Conservation (phyloP, 2,888 invertebrate species). For the Eretmocerus hayati region DNA sequence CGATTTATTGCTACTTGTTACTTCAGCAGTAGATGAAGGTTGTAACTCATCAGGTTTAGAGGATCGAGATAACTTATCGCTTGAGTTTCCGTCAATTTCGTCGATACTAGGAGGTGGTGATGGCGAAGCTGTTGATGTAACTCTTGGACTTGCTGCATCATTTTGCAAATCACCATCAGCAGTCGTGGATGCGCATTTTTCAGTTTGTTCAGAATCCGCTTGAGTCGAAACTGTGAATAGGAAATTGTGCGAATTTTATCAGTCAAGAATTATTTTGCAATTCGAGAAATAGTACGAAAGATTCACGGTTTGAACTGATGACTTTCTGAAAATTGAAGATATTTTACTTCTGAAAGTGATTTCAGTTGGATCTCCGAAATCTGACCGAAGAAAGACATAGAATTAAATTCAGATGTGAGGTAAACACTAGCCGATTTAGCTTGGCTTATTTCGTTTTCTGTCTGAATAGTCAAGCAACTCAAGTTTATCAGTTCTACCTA, state of each 20-base stretch:
- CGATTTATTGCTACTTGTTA: slow-evolving; percentile 30
- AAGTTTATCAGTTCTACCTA: too few relatives aligned
- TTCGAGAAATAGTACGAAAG: too few relatives aligned
- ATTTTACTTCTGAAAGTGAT: too few relatives aligned
- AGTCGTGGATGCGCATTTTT: slow-evolving; percentile 13
- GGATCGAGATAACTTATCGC: slow-evolving; percentile 3
- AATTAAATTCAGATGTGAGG: too few relatives aligned
- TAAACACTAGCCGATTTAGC: too few relatives aligned
- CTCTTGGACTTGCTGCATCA: slow-evolving; percentile 35
- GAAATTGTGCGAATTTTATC: background rate
- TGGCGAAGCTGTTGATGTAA: slow-evolving; percentile 37
- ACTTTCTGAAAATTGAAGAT: too few relatives aligned
- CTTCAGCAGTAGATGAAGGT: slow-evolving; percentile 22
- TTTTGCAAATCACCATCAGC: slow-evolving; percentile 18
- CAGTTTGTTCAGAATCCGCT: slow-evolving; percentile 6
- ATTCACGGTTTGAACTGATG: too few relatives aligned
- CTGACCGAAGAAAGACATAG: too few relatives aligned
- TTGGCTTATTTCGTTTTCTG: too few relatives aligned
- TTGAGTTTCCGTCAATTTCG: slow-evolving; percentile 11
- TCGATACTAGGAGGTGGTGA: slow-evolving; percentile 31
- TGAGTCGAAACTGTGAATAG: slow-evolving; percentile 1
- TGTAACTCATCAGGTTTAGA: slow-evolving; percentile 6
- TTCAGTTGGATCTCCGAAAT: too few relatives aligned
- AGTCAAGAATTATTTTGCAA: too few relatives aligned
- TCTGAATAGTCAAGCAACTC: too few relatives aligned